A percentile compares a stretch with the other conserved stretches of the same genome.
phyloP scores from a whole-genome alignment of 2,113 vertebrate genomes.

The Camelus bactrianus region DNA sequence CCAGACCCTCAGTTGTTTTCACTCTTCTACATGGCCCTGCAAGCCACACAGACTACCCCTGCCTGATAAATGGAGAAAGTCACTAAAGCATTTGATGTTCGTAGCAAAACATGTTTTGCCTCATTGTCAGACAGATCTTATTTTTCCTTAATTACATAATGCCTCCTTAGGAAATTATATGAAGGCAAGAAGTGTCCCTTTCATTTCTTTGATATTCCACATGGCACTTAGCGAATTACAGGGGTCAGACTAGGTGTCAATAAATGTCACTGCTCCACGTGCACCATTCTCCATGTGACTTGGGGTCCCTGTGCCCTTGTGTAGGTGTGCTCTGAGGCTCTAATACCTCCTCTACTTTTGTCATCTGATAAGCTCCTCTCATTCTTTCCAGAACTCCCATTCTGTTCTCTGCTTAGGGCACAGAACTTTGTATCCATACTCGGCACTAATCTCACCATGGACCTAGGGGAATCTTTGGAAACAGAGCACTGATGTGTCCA shows the following conservation, averaged over 20 bases:
- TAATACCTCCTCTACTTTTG: background rate
- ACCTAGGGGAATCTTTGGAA: background rate
- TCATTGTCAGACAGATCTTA: background rate
- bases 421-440: background rate
- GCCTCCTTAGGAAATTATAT: background rate
- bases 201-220: background rate
- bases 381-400: background rate
- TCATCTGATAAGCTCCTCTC: background rate
- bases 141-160: background rate
- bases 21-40: background rate
- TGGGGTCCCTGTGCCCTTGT: background rate
- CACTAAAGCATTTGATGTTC: background rate
- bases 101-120: background rate
- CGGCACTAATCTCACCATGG: background rate
- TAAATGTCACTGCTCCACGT: background rate
- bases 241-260: background rate
- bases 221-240: background rate
- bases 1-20: background rate
- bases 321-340: background rate
- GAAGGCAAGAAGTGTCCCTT: background rate
- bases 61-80: background rate
- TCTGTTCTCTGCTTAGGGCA: background rate
- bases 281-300: background rate
- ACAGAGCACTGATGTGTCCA: background rate
- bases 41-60: background rate